Evolutionary conservation across 2,888 invertebrate species (phyloP), one percentile per base, ranked within the genome.

Genomic region (Andrena marginata): DNA sequence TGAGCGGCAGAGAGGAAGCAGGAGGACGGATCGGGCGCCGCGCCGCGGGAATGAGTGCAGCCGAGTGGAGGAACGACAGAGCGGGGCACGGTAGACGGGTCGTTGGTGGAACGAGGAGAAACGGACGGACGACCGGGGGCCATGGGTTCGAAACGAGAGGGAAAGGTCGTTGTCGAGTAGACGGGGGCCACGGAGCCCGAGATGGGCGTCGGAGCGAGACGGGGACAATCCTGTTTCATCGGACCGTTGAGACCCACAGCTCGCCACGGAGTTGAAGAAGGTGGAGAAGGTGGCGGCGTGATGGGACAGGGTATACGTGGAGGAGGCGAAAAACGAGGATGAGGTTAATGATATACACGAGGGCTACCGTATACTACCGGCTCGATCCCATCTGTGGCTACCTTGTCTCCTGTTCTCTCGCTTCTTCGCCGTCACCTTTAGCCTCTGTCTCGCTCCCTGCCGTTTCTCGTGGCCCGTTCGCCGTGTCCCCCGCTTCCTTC

Each of bases 271-370:
- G 89, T 84, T 86, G 85, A 81, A 76, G 84, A 84, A 80, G 85
- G 54, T 54, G 20, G 35, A 35, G 35, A 35, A 35, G 42, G 80
- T 70, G 84, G 73, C 65, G 64, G 79, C 69, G 78, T 69, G 78
- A 74, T 64, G 84, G 80, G 78, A 73, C 80, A 70, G 77, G 72
- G 80, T 77, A 79, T 73, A 67, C 72, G 86, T 89, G 87, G 86
- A 73, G 77, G 85, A 89, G 89, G 88, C 90, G 88, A 92, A 92
- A 92, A 92, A 92, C 90, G 91, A 92, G 92, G 92, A 92, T 91
- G 90, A 92, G 92, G 92, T 93, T 92, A 93, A 93, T 93, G 92
- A 93, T 93, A 92, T 92, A 92, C 93, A 92, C 85, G 86, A 89
- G 88, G 89, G 91, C 92, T 92, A 92, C 92, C 89, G 92, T 92